Evolutionary conservation across 2,113 vertebrate genomes (phyloP), one percentile per base, ranked within the genome.

Genomic region (Rattus rattus): DNA sequence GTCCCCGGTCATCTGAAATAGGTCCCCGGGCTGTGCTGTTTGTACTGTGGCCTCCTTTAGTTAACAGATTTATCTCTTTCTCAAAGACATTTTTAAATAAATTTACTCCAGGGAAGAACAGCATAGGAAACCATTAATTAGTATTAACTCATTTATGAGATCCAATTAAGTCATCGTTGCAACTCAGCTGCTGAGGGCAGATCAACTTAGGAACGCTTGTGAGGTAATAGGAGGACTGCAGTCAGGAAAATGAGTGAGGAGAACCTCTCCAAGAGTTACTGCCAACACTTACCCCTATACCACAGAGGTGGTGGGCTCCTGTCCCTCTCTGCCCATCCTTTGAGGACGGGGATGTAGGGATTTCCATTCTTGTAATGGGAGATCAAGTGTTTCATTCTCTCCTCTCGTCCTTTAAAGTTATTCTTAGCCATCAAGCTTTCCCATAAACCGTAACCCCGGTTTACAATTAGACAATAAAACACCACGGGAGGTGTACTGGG

Each of bases 111-210:
- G 85, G 92, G 95, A 95, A 73, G 59, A 93, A 83, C 47, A 59
- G 75, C 54, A 92, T 39, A 90, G 67, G 47, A 95, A 89, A 80
- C 28, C 91, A 90, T 69, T 90, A 96, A 95, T 96, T 90, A 94
- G 75, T 67, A 92, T 75, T 95, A 84, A 83, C 95, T 95, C 69
- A 87, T 91, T 92, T 89, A 86, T 95, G 85, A 92, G 56, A 92
- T 79, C 76, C 36, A 96, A 94, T 96, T 96, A 95, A 90, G 56
- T 85, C 33, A 63, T 90, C 13, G 36, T 65, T 54, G 73, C 28
- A 36, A 13, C 72, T 54, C 83, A 49, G 61, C 83, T 95, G 72
- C 79, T 80, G 65, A 59, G 70, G 56, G 52, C 36, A 43, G 61
- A 95, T 39, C 87, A 80, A 80, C 65, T 93, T 65, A 65, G 88